Evolutionary conservation across 2,888 invertebrate species (phyloP).

Genomic region (Dioctria rufipes): DNA sequence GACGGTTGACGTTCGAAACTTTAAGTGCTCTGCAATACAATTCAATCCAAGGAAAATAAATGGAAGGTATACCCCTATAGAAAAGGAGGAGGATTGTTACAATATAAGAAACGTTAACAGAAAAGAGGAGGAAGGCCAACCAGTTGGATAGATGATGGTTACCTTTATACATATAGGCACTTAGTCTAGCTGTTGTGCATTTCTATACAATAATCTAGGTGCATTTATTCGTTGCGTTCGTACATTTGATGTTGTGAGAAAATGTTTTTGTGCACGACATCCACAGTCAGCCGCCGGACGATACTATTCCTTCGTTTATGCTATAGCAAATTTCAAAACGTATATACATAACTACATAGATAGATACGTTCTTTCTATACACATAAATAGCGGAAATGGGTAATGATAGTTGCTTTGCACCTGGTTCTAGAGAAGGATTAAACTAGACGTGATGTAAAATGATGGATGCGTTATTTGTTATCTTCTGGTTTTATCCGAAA

Average conservation of each 20-base stretch:
- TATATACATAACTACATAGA: not conserved
- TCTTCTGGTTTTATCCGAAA: too few relatives aligned
- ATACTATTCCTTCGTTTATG: slow-evolving; percentile 11
- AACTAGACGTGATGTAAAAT: slow-evolving; percentile 17
- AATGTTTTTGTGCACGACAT: not conserved
- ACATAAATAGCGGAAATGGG: slow-evolving; percentile 46
- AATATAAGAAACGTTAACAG: not conserved
- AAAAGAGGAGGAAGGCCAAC: slow-evolving; percentile 10
- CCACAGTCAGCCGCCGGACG: not conserved
- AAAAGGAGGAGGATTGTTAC: not conserved
- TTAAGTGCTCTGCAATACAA: slow-evolving; percentile 27
- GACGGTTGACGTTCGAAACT: not conserved
- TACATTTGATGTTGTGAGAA: slow-evolving; percentile 36
- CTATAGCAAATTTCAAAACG: slow-evolving; percentile 13
- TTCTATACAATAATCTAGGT: slow-evolving; percentile 27
- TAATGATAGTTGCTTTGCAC: slow-evolving; percentile 48
- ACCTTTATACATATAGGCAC: slow-evolving; percentile 39
- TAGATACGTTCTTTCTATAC: not conserved
- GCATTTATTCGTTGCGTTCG: slow-evolving; percentile 38
- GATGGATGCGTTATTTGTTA: slow-evolving; percentile 3
- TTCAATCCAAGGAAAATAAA: not conserved
- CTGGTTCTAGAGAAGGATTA: slow-evolving; percentile 32
- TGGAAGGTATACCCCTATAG: not conserved
- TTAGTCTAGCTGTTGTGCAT: slow-evolving; percentile 43
- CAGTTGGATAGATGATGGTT: slow-evolving; percentile 35